Evolutionary conservation across 2,113 vertebrate species (phyloP).

Genomic region (Columbina picui): DNA sequence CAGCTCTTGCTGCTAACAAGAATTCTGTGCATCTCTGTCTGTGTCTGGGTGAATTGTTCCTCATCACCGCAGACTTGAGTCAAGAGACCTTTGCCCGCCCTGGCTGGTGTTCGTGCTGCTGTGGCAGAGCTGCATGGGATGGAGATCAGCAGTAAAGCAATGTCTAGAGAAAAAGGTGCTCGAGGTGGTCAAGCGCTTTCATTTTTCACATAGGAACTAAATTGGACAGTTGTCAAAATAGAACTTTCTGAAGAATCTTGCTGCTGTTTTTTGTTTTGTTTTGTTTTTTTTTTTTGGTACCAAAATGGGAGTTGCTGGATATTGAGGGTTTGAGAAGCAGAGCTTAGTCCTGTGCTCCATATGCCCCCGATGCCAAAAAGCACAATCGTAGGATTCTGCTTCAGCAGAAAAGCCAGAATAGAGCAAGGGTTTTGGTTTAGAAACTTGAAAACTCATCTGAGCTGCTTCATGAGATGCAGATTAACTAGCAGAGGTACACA

Average conservation of each 20-base stretch:
- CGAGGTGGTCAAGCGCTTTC: background rate
- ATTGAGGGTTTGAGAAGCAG: background rate
- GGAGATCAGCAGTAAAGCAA: fast-evolving
- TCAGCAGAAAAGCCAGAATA: background rate
- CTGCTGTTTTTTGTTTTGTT: fast-evolving
- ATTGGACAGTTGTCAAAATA: background rate
- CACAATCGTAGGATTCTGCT: background rate
- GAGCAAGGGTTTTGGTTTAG: background rate
- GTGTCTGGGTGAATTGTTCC: too few relatives aligned
- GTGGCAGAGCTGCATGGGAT: fast-evolving
- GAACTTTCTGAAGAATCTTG: fast-evolving
- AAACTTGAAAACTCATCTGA: background rate
- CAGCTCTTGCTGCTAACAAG: too few relatives aligned
- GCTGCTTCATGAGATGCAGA: too few relatives aligned
- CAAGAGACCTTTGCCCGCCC: background rate
- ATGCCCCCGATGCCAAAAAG: background rate
- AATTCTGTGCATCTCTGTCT: too few relatives aligned
- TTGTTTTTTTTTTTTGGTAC: fast-evolving
- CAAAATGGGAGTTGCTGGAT: background rate
- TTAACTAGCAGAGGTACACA: background rate
- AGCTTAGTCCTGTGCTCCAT: background rate
- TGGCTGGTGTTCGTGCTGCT: fast-evolving
- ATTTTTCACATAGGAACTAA: background rate
- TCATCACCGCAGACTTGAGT: too few relatives aligned
- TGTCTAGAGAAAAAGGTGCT: fast-evolving